Conservation (phyloP, 2,888 invertebrate genomes). For the Archips xylosteana region DNA sequence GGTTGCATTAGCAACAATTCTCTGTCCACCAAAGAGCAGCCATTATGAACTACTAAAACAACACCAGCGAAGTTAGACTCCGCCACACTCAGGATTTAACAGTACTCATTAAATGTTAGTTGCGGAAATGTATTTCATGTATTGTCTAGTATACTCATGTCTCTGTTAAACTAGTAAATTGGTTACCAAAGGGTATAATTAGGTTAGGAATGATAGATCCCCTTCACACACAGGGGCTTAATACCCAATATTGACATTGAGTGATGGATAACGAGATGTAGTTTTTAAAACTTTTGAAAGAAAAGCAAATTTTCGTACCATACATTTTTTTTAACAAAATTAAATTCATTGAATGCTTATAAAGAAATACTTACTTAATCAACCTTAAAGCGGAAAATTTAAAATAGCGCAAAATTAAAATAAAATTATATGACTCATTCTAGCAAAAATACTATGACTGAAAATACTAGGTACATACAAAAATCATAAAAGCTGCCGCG, state of each 20-base stretch:
- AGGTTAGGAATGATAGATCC: constrained; percentile 77
- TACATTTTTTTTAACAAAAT: neutral
- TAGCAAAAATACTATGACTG: too few species aligned
- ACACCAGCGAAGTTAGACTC: constrained; percentile 69
- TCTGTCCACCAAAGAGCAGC: constrained; percentile 66
- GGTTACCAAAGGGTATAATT: constrained; percentile 55
- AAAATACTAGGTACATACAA: too few species aligned
- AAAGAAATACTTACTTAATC: too few species aligned
- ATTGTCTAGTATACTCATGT: neutral
- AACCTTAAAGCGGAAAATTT: too few species aligned
- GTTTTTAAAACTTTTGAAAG: constrained; percentile 14
- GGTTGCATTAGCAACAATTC: constrained; percentile 69
- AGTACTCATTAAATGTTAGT: constrained; percentile 56
- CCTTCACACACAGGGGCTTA: constrained; percentile 58
- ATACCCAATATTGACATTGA: constrained; percentile 68
- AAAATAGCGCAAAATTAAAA: too few species aligned
- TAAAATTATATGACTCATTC: too few species aligned
- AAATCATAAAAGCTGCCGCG: too few species aligned
- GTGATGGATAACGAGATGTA: constrained; percentile 72
- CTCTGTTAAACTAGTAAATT: constrained; percentile 28
- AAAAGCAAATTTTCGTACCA: neutral
- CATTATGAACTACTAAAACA: constrained; percentile 74
- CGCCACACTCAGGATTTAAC: constrained; percentile 69
- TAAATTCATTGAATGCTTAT: too few species aligned
- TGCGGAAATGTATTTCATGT: constrained; percentile 58